Evolutionary conservation across 2,113 vertebrate genomes (phyloP).

Genomic region (Pantherophis guttatus): DNA sequence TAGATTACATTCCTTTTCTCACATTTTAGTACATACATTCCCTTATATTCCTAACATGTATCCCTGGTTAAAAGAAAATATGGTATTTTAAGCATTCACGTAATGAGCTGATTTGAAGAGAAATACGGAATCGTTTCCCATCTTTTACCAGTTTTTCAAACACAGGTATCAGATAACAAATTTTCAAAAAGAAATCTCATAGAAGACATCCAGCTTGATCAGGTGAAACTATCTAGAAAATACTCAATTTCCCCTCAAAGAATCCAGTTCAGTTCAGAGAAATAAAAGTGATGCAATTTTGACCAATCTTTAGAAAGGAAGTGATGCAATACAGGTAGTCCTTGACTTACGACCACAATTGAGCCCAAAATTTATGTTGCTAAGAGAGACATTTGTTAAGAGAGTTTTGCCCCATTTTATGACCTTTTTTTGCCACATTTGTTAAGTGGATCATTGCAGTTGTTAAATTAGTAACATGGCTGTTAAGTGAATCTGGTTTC

Average conservation of each 20-base stretch:
- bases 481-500: too few species aligned
- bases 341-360: too few species aligned
- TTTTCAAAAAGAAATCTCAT: neutral
- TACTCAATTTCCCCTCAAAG: neutral
- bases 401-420: too few species aligned
- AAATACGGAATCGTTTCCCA: neutral
- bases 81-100: neutral
- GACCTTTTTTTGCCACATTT: too few species aligned
- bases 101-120: neutral
- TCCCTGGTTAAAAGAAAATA: neutral
- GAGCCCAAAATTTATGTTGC: too few species aligned
- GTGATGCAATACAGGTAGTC: too few species aligned
- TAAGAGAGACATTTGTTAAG: too few species aligned
- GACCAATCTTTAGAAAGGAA: neutral
- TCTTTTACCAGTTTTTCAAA: neutral
- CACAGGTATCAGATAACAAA: neutral
- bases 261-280: neutral
- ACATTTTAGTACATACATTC: slow-evolving; percentile 66
- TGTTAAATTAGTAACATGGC: too few species aligned
- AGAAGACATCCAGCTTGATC: neutral
- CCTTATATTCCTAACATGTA: slow-evolving; percentile 72
- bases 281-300: neutral
- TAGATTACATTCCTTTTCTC: slow-evolving; percentile 72
- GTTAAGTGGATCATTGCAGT: too few species aligned
- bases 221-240: neutral